Conservation (phyloP, 2,888 invertebrate genomes). For the Drosophila mayaguana region DNA sequence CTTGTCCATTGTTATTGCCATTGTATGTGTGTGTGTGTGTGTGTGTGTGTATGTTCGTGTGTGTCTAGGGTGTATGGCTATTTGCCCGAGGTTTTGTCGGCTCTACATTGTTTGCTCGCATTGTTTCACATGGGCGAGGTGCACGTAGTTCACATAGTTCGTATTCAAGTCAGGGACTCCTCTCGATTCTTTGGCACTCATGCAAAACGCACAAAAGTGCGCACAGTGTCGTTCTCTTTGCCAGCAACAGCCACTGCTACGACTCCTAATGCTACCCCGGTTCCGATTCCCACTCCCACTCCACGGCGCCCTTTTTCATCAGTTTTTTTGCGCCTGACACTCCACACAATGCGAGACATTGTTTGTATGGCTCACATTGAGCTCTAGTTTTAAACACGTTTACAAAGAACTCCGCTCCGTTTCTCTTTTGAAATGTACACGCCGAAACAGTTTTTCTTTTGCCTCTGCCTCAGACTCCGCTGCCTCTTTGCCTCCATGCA, state of each 20-base stretch:
- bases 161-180: constrained; percentile 60
- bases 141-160: constrained; percentile 59
- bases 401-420: constrained; percentile 54
- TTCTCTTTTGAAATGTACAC: constrained; percentile 53
- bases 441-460: constrained; percentile 37
- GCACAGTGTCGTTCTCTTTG: constrained; percentile 41
- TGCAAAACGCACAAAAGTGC: constrained; percentile 63
- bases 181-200: constrained; percentile 55
- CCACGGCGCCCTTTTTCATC: not conserved
- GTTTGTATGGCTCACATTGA: constrained; percentile 47
- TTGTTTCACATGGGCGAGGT: constrained; percentile 60
- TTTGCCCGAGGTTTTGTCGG: constrained; percentile 51
- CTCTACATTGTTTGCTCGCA: constrained; percentile 56
- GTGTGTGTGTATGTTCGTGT: constrained; percentile 7
- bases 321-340: constrained; percentile 5
- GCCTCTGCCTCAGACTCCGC: not conserved
- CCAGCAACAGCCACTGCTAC: not conserved
- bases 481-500: constrained; percentile 20
- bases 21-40: constrained; percentile 2
- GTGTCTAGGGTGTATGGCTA: constrained; percentile 29
- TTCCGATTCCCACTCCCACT: constrained; percentile 3
- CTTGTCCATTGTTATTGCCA: constrained; percentile 43
- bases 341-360: constrained; percentile 44
- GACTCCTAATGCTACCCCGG: constrained; percentile 2
- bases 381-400: constrained; percentile 63